Conservation (phyloP, 2,888 invertebrate genomes). For the Selenia dentaria region DNA sequence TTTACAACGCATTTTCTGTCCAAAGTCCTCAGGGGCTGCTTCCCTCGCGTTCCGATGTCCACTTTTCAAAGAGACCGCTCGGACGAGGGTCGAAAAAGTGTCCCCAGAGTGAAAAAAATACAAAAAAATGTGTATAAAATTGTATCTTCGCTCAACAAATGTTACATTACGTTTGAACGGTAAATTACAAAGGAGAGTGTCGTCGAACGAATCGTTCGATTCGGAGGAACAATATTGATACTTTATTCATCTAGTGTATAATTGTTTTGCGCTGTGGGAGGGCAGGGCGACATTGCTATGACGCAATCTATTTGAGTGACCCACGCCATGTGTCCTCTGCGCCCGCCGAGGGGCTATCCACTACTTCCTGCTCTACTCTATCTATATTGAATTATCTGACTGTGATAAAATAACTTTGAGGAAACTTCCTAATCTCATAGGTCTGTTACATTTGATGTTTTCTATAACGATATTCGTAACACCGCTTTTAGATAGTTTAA, state of each 20-base stretch:
- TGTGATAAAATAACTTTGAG: constrained; percentile 50
- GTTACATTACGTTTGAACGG: constrained; percentile 67
- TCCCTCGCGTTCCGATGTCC: constrained; percentile 85
- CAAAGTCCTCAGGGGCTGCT: constrained; percentile 81
- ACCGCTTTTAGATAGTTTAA: too few species aligned
- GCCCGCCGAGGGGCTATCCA: constrained; percentile 42
- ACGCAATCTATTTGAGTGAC: constrained; percentile 80
- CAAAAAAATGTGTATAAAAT: constrained; percentile 77
- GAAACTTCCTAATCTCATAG: constrained; percentile 33
- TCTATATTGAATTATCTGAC: constrained; percentile 58
- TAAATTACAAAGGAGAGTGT: constrained; percentile 75
- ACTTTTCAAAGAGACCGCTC: constrained; percentile 84
- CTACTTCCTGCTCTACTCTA: constrained; percentile 37
- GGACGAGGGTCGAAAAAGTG: constrained; percentile 85
- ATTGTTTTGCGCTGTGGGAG: constrained; percentile 74
- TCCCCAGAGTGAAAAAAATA: constrained; percentile 79
- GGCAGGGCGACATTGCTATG: constrained; percentile 56
- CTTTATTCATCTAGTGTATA: constrained; percentile 77
- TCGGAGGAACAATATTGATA: constrained; percentile 55
- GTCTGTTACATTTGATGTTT: constrained; percentile 29
- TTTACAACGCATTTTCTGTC: constrained; percentile 85
- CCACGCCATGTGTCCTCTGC: constrained; percentile 60
- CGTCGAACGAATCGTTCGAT: constrained; percentile 49
- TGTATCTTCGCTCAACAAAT: constrained; percentile 75
- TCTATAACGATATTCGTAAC: constrained; percentile 22